phyloP scores from a whole-genome alignment of 2,113 vertebrate species.

The Corapipo altera region DNA sequence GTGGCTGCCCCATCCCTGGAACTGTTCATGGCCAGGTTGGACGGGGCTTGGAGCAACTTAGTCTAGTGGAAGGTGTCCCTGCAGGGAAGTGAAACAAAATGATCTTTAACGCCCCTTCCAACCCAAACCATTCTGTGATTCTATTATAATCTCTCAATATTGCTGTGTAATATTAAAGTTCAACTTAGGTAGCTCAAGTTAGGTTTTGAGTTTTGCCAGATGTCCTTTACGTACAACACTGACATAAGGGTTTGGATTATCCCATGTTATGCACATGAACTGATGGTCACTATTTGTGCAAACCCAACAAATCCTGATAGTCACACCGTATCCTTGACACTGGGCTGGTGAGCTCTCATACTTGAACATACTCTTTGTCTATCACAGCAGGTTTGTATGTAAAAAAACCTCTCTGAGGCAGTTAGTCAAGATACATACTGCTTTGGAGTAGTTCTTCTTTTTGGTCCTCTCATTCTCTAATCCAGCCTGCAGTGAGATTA shows the following conservation, averaged over 20 bases:
- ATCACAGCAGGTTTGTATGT: not conserved
- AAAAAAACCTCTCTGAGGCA: not conserved
- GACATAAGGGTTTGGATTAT: not conserved
- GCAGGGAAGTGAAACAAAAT: not conserved
- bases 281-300: not conserved
- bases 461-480: slow-evolving; percentile 74
- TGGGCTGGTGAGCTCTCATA: not conserved
- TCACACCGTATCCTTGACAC: not conserved
- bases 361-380: not conserved
- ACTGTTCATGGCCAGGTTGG: not conserved
- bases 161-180: not conserved
- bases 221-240: not conserved
- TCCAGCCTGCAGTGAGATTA: slow-evolving; percentile 55
- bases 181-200: not conserved
- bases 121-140: not conserved
- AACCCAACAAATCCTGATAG: not conserved
- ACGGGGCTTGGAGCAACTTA: not conserved
- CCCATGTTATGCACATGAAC: not conserved
- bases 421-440: slow-evolving; percentile 50
- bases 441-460: slow-evolving; percentile 75
- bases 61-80: not conserved
- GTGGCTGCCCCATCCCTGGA: not conserved
- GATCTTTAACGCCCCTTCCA: not conserved
- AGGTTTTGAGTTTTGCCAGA: not conserved
- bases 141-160: not conserved